phyloP scores from a whole-genome alignment of 2,888 invertebrate genomes.

The Amphimallon solstitiale region DNA sequence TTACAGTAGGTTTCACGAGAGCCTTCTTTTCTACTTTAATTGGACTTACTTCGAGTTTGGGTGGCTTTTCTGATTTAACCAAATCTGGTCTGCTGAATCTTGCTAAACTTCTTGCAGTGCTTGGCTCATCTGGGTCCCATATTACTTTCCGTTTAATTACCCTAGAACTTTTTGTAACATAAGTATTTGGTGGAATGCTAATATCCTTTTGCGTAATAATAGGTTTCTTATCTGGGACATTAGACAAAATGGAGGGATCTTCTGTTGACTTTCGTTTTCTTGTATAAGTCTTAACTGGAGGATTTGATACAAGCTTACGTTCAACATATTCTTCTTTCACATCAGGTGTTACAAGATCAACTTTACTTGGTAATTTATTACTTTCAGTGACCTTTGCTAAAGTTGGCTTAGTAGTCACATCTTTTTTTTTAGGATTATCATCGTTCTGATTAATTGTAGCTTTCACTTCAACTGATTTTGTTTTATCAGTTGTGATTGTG shows the following conservation, averaged over 20 bases:
- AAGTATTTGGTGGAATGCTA: constrained; percentile 49
- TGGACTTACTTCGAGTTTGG: constrained; percentile 24
- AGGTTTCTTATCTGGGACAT: constrained; percentile 31
- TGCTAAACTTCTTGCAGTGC: constrained; percentile 29
- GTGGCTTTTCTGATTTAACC: constrained; percentile 42
- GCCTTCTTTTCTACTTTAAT: constrained; percentile 18
- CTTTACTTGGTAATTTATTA: not conserved
- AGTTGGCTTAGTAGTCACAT: not conserved
- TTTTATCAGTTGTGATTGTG: not conserved
- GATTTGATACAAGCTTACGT: constrained; percentile 20
- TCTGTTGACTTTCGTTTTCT: constrained; percentile 57
- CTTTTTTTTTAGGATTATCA: constrained; percentile 14
- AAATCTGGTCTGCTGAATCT: constrained; percentile 57
- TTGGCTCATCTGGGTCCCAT: constrained; percentile 75
- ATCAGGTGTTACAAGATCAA: not conserved
- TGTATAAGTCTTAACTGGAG: constrained; percentile 58
- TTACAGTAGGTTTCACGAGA: constrained; percentile 1
- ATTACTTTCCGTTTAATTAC: constrained; percentile 79
- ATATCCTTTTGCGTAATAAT: constrained; percentile 5
- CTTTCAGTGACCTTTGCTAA: constrained; percentile 2
- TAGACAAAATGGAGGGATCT: constrained; percentile 31
- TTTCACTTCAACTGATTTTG: not conserved
- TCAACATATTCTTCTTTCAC: constrained; percentile 22
- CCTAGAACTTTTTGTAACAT: constrained; percentile 64
- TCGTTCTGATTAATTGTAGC: not conserved